phyloP scores from a whole-genome alignment of 2,888 invertebrate genomes.

The Sinohyriopsis cumingii region DNA sequence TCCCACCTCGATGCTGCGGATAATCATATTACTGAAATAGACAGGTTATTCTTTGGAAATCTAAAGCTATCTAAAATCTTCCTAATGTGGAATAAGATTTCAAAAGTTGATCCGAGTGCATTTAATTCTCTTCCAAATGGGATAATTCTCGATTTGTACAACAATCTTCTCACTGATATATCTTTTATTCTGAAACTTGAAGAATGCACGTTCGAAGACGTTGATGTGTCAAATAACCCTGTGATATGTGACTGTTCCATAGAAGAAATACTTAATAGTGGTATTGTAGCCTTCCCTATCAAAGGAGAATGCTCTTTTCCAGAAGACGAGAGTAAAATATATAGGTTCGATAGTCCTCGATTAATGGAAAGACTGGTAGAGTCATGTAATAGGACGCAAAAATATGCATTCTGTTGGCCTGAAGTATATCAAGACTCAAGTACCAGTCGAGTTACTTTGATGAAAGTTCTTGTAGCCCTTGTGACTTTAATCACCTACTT shows the following conservation, averaged over 20 bases:
- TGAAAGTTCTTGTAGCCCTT: too few relatives aligned
- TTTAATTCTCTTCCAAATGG: slow-evolving; percentile 29
- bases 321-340: too few relatives aligned
- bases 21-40: slow-evolving; percentile 33
- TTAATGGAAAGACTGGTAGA: too few relatives aligned
- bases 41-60: slow-evolving; percentile 34
- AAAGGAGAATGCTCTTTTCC: slow-evolving; percentile 20
- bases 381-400: too few relatives aligned
- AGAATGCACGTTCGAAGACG: slow-evolving; percentile 40
- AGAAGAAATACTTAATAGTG: slow-evolving; percentile 45
- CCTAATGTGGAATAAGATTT: slow-evolving; percentile 32
- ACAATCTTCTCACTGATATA: slow-evolving; percentile 31
- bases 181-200: slow-evolving; percentile 39
- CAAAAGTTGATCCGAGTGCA: slow-evolving; percentile 31
- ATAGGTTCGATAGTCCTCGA: too few relatives aligned
- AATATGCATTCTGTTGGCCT: too few relatives aligned
- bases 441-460: too few relatives aligned
- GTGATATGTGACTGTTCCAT: slow-evolving; percentile 42
- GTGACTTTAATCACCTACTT: too few relatives aligned
- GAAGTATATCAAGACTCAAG: too few relatives aligned
- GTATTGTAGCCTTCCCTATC: slow-evolving; percentile 29
- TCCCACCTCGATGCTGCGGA: slow-evolving; percentile 39
- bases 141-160: slow-evolving; percentile 25
- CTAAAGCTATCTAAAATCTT: slow-evolving; percentile 17
- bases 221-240: slow-evolving; percentile 38